A percentile compares a stretch with the other conserved stretches of the same genome.
Evolutionary conservation across 37 sponge, comb jelly and placozoan species (phyloP).

Genomic region (Eunapius fragilis): DNA sequence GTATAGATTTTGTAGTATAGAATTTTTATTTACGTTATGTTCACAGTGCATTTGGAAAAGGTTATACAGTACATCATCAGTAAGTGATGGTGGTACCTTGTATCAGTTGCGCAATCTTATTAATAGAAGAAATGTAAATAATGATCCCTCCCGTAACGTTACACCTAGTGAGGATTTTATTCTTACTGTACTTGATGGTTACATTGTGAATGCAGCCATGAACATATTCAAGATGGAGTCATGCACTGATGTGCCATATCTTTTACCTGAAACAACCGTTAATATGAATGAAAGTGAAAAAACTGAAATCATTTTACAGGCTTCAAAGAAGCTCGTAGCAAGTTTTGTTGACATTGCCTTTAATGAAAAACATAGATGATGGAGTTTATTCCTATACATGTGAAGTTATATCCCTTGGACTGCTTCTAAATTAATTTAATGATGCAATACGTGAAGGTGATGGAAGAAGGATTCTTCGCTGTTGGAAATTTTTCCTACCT

Average conservation of each 20-base stretch:
- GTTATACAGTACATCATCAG: not conserved
- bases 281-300: too few relatives aligned
- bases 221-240: not conserved
- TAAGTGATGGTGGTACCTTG: not conserved
- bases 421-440: not conserved
- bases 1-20: not conserved
- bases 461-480: not conserved
- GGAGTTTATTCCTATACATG: not conserved
- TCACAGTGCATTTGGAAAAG: not conserved
- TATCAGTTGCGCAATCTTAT: not conserved
- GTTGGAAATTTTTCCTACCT: not conserved
- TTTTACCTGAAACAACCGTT: too few relatives aligned
- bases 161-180: not conserved
- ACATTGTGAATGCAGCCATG: not conserved
- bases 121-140: not conserved
- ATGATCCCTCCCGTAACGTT: not conserved
- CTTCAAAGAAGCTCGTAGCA: not conserved
- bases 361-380: not conserved
- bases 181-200: too few relatives aligned
- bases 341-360: not conserved
- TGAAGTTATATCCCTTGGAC: not conserved
- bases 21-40: not conserved
- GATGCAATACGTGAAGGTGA: conserved; percentile 4
- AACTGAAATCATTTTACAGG: too few relatives aligned
- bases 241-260: not conserved